These are phyloP conservation scores for Gonatopus flavifemur DNA, from an alignment of 1,140 invertebrate genomes.

Conservation along the genomic window DNA sequence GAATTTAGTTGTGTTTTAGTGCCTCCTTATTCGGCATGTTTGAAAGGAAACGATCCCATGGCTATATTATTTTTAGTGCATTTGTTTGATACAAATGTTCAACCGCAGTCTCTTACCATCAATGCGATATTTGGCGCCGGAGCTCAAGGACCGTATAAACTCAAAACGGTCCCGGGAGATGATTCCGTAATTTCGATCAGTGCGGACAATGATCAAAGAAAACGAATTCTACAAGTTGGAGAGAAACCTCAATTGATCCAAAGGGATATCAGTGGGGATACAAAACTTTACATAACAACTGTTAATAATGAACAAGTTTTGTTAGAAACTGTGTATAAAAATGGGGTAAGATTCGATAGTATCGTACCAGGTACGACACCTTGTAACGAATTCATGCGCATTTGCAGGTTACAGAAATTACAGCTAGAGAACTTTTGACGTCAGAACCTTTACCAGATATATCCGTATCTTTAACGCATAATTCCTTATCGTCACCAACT, in stretches of 20 bases:
- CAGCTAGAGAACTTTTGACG: conserved; percentile 38
- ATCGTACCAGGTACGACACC: not conserved
- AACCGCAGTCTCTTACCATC: conserved; percentile 42
- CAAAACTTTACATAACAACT: conserved; percentile 32
- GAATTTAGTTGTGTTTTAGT: conserved; percentile 64
- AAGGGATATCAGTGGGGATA: conserved; percentile 41
- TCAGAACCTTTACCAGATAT: conserved; percentile 31
- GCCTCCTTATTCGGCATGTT: conserved; percentile 66
- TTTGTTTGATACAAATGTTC: conserved; percentile 41
- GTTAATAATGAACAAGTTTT: conserved; percentile 44
- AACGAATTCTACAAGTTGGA: conserved; percentile 34
- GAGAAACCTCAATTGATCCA: conserved; percentile 25
- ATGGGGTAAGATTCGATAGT: conserved; percentile 42
- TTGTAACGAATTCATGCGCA: no score
- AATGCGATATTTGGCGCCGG: conserved; percentile 52
- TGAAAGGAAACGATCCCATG: conserved; percentile 54
- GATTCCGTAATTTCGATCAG: conserved; percentile 34
- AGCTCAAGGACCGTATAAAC: conserved; percentile 41
- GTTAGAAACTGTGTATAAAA: conserved; percentile 44
- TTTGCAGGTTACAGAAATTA: conserved; percentile 43
- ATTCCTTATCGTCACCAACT: conserved; percentile 36
- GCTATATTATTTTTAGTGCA: conserved; percentile 45
- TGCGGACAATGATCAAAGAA: conserved; percentile 35
- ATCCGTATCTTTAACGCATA: conserved; percentile 30
- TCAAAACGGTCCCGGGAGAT: conserved; percentile 40